These are phyloP conservation scores for Eupithecia inturbata DNA, from an alignment of 2,888 invertebrate genomes.

Conservation along the genomic window DNA sequence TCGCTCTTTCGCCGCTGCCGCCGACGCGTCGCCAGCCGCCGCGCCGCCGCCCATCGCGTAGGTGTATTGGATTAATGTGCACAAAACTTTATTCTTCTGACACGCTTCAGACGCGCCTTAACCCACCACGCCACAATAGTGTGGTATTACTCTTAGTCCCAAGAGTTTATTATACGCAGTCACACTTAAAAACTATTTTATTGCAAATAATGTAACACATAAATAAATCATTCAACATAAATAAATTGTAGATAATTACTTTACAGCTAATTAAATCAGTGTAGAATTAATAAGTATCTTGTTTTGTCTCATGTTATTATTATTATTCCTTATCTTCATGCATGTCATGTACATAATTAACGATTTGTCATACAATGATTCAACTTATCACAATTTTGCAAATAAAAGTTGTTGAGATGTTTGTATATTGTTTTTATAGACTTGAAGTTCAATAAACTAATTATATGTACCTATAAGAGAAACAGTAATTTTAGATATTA, in stretches of 20 bases:
- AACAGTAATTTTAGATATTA: not conserved
- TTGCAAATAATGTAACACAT: not conserved
- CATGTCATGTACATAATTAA: conserved; percentile 34
- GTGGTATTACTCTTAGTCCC: not conserved
- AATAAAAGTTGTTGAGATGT: conserved; percentile 22
- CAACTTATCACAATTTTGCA: conserved; percentile 29
- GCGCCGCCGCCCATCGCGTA: not conserved
- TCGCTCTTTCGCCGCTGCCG: not conserved
- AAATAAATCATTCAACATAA: not conserved
- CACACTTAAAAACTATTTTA: not conserved
- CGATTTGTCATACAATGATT: conserved; percentile 35
- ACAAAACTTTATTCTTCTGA: no score
- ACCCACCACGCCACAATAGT: not conserved
- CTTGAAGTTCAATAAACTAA: not conserved
- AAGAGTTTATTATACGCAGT: not conserved
- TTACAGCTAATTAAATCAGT: conserved; percentile 32
- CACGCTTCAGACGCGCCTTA: no score
- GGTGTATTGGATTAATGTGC: no score
- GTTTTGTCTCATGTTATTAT: conserved; percentile 14
- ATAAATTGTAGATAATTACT: conserved; percentile 14
- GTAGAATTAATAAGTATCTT: conserved; percentile 20
- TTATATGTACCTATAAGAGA: no score
- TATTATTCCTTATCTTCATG: conserved; percentile 26
- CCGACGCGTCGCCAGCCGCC: not conserved
- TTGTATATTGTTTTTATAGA: not conserved